phyloP scores from a whole-genome alignment of 2,888 invertebrate genomes.

The Halictus quadricinctus region DNA sequence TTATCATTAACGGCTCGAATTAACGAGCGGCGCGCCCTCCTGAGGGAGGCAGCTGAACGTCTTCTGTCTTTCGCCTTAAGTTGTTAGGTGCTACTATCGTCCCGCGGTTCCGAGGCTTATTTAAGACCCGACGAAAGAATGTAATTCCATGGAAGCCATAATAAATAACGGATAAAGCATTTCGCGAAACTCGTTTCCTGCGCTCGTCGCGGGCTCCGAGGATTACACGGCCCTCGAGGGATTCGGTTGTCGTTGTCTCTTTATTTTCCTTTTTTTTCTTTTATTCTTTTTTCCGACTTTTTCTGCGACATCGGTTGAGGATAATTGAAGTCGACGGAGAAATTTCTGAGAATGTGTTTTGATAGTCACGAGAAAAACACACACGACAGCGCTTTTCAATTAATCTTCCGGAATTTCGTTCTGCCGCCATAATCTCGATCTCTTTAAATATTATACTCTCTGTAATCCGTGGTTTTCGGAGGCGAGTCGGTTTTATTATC shows the following conservation, averaged over 20 bases:
- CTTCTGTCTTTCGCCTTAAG: constrained; percentile 51
- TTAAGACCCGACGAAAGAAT: constrained; percentile 32
- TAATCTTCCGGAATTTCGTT: neutral
- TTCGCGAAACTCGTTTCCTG: constrained; percentile 30
- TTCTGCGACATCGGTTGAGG: constrained; percentile 12
- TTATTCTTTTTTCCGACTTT: neutral
- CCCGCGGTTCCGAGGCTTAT: constrained; percentile 18
- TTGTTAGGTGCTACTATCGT: constrained; percentile 49
- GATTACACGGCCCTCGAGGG: constrained; percentile 17
- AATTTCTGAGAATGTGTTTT: neutral
- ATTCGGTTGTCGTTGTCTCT: neutral
- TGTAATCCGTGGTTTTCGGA: neutral
- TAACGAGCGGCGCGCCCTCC: constrained; percentile 61
- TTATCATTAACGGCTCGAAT: constrained; percentile 70
- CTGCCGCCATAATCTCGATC: neutral
- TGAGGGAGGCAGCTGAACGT: constrained; percentile 40
- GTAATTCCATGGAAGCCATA: constrained; percentile 51
- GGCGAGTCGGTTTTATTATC: neutral
- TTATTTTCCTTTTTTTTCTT: neutral
- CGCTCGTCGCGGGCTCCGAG: neutral
- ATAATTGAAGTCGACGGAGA: constrained; percentile 28
- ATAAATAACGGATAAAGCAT: constrained; percentile 42
- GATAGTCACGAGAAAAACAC: neutral
- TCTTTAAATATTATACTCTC: neutral
- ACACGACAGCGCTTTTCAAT: neutral